Evolutionary conservation across 2,888 invertebrate genomes (phyloP), one percentile per base, ranked within the genome.

Genomic region (Schrankia costaestrigalis): DNA sequence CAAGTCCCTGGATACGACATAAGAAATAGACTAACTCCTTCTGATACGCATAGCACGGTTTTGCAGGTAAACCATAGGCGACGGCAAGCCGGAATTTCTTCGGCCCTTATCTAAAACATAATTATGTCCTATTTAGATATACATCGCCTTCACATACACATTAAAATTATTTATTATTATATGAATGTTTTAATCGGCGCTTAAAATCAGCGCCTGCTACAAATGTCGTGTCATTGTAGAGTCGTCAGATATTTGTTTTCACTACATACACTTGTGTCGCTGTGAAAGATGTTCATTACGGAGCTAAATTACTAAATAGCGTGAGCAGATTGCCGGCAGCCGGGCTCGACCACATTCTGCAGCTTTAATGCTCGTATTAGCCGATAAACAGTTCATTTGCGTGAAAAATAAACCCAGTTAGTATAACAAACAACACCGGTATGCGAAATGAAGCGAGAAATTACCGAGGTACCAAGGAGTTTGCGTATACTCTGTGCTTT

Each of bases 291-390:
- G 53, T 62, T 64, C 69, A 71, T 75, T 76, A 73, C 67, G 67
- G 55, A 53, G 66, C 57, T 78, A 71, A 77, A 78, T 78, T 63
- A 76, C 72, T 70, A 71, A 75, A 78, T 78, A 51, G 76, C 76
- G 72, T 78, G 78, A 62, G 57, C 39, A 47, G 48, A 43, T 41
- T 41, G 35, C 41, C 42, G 46, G 54, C 48, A 53, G 55, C 59
- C 46, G 40, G 56, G 56, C 41, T 48, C 60, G 65, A 56, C 72
- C 62, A 63, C 73, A 70, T 76, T 74, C 65, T 71, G 56, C 52
- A 42, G 47, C 51, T 58, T 64, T 74, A 73, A 69, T 67, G 65
- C 63, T 64, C 61, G 63, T 70, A 70, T 71, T 69, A 70, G 61
- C 56, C 57, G 68, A 71, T 76, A 72, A 73, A 71, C 64, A 66